Evolutionary conservation across 2,113 vertebrate species (phyloP).

Genomic region (Erythrocercus mccallii): DNA sequence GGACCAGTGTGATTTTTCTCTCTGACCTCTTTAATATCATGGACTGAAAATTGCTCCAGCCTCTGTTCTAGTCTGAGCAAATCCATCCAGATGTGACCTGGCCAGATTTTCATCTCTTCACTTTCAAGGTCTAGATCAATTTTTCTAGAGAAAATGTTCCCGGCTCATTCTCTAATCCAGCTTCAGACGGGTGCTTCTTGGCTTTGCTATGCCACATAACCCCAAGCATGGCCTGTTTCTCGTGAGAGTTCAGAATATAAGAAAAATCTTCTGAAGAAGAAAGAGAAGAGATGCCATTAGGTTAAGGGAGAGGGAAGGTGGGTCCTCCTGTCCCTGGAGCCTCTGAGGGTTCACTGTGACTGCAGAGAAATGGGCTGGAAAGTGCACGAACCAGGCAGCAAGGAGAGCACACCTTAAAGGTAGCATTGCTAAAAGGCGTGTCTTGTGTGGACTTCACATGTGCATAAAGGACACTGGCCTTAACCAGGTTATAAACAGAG

Average conservation of each 20-base stretch:
- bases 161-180: background rate
- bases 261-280: background rate
- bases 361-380: background rate
- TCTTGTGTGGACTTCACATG: background rate
- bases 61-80: background rate
- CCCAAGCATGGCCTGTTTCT: background rate
- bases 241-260: background rate
- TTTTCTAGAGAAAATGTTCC: background rate
- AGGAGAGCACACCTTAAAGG: background rate
- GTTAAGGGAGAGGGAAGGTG: background rate
- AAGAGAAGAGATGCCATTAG: background rate
- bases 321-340: background rate
- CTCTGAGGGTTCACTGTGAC: background rate
- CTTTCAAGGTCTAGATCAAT: background rate
- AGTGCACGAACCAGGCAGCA: background rate
- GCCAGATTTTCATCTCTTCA: background rate
- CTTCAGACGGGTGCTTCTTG: background rate
- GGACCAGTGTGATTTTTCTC: background rate
- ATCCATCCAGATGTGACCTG: background rate
- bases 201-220: background rate
- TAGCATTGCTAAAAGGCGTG: fast-evolving
- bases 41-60: background rate
- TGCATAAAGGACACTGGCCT: background rate
- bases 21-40: background rate
- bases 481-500: background rate